Base-by-base conservation (phyloP, 1,140 invertebrate species). In the Cecropterus lyciades region DNA sequence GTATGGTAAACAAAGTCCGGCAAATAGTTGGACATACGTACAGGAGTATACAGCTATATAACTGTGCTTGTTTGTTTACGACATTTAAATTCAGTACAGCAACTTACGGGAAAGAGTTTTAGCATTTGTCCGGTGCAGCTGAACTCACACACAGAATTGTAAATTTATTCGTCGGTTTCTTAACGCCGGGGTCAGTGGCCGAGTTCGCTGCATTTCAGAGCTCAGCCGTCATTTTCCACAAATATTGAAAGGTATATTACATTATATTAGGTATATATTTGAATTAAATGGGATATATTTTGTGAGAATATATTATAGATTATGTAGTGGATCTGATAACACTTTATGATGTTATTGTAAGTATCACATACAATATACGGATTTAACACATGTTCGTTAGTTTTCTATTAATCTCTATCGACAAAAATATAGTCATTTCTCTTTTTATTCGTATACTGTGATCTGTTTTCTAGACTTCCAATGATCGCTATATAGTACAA, bases 91-190 rank as follows among this genome's bases (percentile, higher is more conserved):
- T 88, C 85, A 83, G 81, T 74, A 72, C 77, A 81, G 75, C 83
- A 74, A 85, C 75, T 80, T 79, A 72, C 77, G 77, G 71, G 80
- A 79, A 86, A 81, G 85, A 87, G 80, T 87, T 90, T 81, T 82
- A 86, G 78, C 82, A 84, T 88, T 89, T 89, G 83, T 87, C 83
- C 82, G 75, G 81, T 83, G 73, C 79, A 79, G 75, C 77, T 85
- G 69, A 87, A 84, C 80, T 89, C 81, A 82, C 85, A 87, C 63
- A 87, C 82, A 67, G 85, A 91, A 91, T 89, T 82, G 86, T 85
- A 89, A 91, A 91, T 89, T 84, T 82, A 82, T 84, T 80, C 75
- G 73, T 76, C 70, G 77, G 78, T 79, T 75, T 81, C 79, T 84
- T 78, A 77, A 69, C 67, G 63, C 66, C 55, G 74, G 69, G 77